Conservation (phyloP, 2,888 invertebrate genomes). For the Cataglyphis cursor region DNA sequence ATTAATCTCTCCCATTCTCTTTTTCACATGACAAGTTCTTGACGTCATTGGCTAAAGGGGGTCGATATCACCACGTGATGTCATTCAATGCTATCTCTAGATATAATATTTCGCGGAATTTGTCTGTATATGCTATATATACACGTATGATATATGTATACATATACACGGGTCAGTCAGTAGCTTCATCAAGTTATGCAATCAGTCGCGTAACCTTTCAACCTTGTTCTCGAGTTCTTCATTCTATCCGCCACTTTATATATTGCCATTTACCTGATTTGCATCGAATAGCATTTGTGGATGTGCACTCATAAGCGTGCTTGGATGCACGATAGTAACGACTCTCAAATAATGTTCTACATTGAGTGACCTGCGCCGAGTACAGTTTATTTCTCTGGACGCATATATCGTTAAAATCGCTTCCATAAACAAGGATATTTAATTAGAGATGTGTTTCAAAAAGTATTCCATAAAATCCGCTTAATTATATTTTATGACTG, state of each 20-base stretch:
- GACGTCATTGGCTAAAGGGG: conserved; percentile 7
- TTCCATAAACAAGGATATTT: background rate
- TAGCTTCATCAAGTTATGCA: conserved; percentile 62
- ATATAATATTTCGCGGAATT: conserved; percentile 15
- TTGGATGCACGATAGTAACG: background rate
- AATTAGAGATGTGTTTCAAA: background rate
- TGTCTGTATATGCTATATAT: background rate
- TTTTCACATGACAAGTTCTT: conserved; percentile 1
- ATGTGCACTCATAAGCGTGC: background rate
- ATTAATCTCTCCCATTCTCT: background rate
- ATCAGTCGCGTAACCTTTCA: conserved; percentile 68
- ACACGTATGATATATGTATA: background rate
- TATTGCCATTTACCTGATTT: conserved; percentile 31
- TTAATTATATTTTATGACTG: background rate
- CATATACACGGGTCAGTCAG: conserved; percentile 26
- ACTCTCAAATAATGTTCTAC: background rate
- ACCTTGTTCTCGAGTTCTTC: conserved; percentile 65
- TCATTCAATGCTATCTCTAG: conserved; percentile 30
- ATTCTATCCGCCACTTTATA: background rate
- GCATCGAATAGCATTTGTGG: conserved; percentile 1
- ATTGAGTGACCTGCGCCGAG: background rate
- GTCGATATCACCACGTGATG: conserved; percentile 18
- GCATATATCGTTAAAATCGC: background rate
- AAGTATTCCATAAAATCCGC: background rate
- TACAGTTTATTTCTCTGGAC: background rate